Base-by-base conservation (phyloP, 92 coral and sea anemone species). In the Porites cylindrica region DNA sequence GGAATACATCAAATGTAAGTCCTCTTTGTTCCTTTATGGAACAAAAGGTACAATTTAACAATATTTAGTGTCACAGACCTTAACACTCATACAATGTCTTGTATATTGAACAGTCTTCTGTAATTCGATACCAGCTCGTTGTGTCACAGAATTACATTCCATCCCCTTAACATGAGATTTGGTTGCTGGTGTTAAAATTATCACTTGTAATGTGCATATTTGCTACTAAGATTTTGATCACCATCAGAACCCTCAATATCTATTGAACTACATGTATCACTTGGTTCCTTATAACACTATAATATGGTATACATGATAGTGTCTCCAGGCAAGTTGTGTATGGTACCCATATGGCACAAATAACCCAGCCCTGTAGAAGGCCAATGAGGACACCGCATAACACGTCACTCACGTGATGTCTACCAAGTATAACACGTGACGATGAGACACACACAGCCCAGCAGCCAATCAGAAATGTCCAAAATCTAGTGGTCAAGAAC, bases 391-490 rank as follows among this genome's bases (percentile, higher is more conserved):
- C 89, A 66, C 99, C 99, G 81, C 90, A 85, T 20, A 93, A 58
- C 11, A 97, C 99, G 53, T 97, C 99, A 80, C 92, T 90, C 17
- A 97, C 92, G 78, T 97, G 97, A 71, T 97, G 99, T 64, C 99
- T 92, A 26, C 99, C 99, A 53, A 97, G 94, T 19, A 93, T 73
- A 8, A 97, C 92, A 63, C 99, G 92, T 43, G 99, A 97, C n/a
- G 85, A 43, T 8, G 97, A 94, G 50, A 97, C 95, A 66, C 91
- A 75, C 54, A 71, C 61, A 1, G 98, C 98, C 99, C 99, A 97
- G n/a, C 81, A 60, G 80, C 69, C 89, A 58, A 94, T 93, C 66
- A 97, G 58, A 77, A 92, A 13, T n/a, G 83, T 61, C 67, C 80
- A 75, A 32, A 65, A 20, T 8, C 56, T 64, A 67, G 76, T 74